These are phyloP conservation scores for Hypotaenidia philippensis DNA, from an alignment of 2,797 vertebrate genomes.

Conservation along the genomic window DNA sequence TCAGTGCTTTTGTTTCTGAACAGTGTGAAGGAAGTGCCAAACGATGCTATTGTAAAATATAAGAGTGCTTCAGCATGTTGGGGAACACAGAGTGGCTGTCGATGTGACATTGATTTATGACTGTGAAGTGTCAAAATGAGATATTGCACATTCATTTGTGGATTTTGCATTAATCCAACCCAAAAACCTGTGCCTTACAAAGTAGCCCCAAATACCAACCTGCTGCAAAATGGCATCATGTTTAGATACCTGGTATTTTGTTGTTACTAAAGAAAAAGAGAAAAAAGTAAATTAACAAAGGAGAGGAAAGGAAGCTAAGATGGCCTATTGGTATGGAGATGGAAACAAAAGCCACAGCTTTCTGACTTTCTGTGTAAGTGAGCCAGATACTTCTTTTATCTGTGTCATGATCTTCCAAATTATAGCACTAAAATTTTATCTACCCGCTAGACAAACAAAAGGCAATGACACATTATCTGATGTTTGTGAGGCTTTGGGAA, in stretches of 20 bases:
- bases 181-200: neutral
- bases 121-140: slow-evolving; percentile 16
- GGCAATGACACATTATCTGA: neutral
- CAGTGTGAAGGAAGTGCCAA: slow-evolving; percentile 34
- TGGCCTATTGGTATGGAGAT: neutral
- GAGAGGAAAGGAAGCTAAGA: neutral
- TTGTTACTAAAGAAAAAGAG: neutral
- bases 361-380: neutral
- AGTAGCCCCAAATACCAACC: neutral
- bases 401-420: neutral
- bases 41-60: slow-evolving; percentile 7
- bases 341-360: neutral
- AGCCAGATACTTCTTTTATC: neutral
- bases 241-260: neutral
- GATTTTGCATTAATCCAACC: slow-evolving; percentile 16
- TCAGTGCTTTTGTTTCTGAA: slow-evolving; percentile 64
- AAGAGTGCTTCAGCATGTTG: slow-evolving; percentile 11
- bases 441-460: neutral
- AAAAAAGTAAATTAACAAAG: neutral
- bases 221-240: neutral
- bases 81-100: neutral
- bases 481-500: neutral
- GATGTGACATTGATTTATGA: slow-evolving; percentile 36
- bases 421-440: neutral
- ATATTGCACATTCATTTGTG: neutral